Base-by-base conservation (phyloP, 2,888 invertebrate genomes). In the Meiosimyza decipiens region DNA sequence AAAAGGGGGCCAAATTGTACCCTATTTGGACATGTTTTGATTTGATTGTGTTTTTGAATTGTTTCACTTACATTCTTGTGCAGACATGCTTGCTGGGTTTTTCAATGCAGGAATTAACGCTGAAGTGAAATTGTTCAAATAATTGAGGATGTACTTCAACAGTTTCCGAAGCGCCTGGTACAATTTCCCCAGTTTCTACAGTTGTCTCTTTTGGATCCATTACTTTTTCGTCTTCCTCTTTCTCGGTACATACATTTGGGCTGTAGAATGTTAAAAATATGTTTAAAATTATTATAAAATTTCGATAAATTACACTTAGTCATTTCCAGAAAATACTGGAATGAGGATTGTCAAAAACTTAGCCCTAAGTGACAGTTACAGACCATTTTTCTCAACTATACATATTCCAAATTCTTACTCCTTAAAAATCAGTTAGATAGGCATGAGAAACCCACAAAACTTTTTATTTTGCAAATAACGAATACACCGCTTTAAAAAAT, bases 181-280 rank as follows among this genome's bases (percentile, higher is more conserved):
- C 80, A 50, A 74, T 72, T 18, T 76, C 77, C 52, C 78, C 78
- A 5, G 71, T 78, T 73, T 83, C 81, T 51, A 79, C 78, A 15
- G 75, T 76, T 60, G 80, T 79, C n/a, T 80, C 83, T 51, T 74
- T 74, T 6, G 75, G 74, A 13, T 72, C 74, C 12, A 66, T 33
- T 16, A 40, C 74, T 47, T 83, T 80, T 74, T 84, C 85, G 74
- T 85, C 87, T 79, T 89, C 88, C 76, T 88, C 89, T 62, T 90
- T 89, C 79, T 91, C 91, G 55, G 90, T 89, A 81, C 92, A 92
- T 22, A 92, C 91, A 81, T 92, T 91, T 63, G 89, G 88, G 51
- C 91, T 91, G 81, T 28, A 85, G 84, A 51, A 22, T 22, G 33
- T 54, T 50, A 18, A 12, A 50, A 15, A 47, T 71, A 52, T 15